Evolutionary conservation across 2,888 invertebrate genomes (phyloP).

Genomic region (Leptodirus hochenwartii): DNA sequence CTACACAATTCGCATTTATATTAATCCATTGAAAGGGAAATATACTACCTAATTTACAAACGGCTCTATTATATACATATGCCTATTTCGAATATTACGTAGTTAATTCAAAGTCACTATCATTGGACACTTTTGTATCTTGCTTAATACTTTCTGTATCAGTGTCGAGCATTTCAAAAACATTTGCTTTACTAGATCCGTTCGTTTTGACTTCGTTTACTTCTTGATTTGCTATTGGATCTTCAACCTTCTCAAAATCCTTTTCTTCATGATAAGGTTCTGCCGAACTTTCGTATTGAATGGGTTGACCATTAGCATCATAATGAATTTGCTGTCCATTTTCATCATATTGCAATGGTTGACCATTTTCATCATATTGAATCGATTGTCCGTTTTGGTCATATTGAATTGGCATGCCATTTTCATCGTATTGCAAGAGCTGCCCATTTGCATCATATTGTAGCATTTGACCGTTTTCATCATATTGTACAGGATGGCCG

Average conservation of each 20-base stretch:
- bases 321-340: constrained; percentile 13
- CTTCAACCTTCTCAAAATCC: neutral
- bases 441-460: constrained; percentile 10
- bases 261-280: constrained; percentile 14
- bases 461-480: constrained; percentile 13
- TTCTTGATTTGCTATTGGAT: constrained; percentile 2
- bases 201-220: constrained; percentile 9
- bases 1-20: no score
- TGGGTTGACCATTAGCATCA: constrained; percentile 10
- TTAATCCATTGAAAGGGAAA: no score
- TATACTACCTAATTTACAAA: no score
- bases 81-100: no score
- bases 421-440: constrained; percentile 9
- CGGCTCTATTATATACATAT: no score
- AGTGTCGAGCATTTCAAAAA: constrained; percentile 25
- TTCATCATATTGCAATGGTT: constrained; percentile 13
- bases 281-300: constrained; percentile 12
- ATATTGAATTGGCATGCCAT: constrained; percentile 10
- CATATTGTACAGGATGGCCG: constrained; percentile 9
- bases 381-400: constrained; percentile 11
- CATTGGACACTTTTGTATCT: constrained; percentile 23
- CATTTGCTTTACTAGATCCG: constrained; percentile 14
- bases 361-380: constrained; percentile 13
- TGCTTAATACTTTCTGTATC: constrained; percentile 24
- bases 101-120: constrained; percentile 27